Evolutionary conservation across 2,797 vertebrate species (phyloP).

Genomic region (Ptychobarbus kaznakovi): DNA sequence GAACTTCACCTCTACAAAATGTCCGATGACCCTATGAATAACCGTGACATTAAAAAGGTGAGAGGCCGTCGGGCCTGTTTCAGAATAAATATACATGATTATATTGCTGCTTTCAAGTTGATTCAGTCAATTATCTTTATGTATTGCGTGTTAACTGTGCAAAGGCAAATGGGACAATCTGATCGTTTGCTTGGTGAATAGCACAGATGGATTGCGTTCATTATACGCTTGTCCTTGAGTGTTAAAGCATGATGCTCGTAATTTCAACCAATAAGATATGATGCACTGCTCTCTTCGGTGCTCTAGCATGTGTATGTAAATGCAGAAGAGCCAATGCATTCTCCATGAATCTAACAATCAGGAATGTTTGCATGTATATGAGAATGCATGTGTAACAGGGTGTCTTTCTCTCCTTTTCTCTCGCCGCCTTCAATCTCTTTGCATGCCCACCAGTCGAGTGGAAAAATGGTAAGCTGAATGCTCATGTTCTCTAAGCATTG

Average conservation of each 20-base stretch:
- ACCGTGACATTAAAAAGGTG: slow-evolving; percentile 98
- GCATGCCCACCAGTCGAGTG: slow-evolving; percentile 93
- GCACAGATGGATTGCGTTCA: slow-evolving; percentile 39
- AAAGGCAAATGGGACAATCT: neutral
- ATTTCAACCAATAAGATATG: slow-evolving; percentile 65
- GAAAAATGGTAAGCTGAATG: slow-evolving; percentile 96
- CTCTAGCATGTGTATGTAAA: slow-evolving; percentile 67
- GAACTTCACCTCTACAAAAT: slow-evolving; percentile 95
- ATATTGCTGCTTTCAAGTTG: slow-evolving; percentile 10
- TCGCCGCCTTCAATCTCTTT: slow-evolving; percentile 77
- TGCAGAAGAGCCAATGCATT: slow-evolving; percentile 59
- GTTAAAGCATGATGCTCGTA: slow-evolving; percentile 64
- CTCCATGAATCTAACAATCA: slow-evolving; percentile 67
- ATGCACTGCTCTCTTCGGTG: slow-evolving; percentile 66
- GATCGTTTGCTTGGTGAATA: slow-evolving; percentile 17
- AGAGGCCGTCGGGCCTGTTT: neutral
- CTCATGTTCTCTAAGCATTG: slow-evolving; percentile 65
- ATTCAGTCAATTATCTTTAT: slow-evolving; percentile 15
- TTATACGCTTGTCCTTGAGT: slow-evolving; percentile 66
- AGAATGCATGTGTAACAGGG: slow-evolving; percentile 82
- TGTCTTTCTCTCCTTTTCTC: slow-evolving; percentile 57
- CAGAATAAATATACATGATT: slow-evolving; percentile 31
- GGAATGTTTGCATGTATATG: slow-evolving; percentile 72
- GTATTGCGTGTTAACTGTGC: slow-evolving; percentile 1
- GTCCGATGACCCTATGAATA: slow-evolving; percentile 97